Base-by-base conservation (phyloP, 2,797 vertebrate species). In the Molossus alvarezi region DNA sequence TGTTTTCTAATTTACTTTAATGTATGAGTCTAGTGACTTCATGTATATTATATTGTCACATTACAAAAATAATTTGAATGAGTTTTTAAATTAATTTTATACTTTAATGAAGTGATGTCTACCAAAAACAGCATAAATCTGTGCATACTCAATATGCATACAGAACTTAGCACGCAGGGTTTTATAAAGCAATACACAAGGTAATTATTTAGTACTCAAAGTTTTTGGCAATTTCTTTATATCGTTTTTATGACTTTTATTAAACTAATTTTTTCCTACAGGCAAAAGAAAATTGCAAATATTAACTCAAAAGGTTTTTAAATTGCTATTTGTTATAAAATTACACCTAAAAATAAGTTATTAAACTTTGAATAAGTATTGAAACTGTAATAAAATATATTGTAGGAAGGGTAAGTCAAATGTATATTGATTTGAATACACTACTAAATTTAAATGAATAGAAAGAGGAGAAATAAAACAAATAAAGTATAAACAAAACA, bases 21-120 rank as follows among this genome's bases (percentile, higher is more conserved):
- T 95, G 77, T 86, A 76, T 90, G 18, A 88, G 33, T 76, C 65
- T 86, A 92, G 18, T 75, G 33, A 95, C 18, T 95, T 89, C 0
- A 0, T 58, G 33, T 87, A 53, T 45, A 82, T 57, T 90, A 57
- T 77, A 53, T 77, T 1, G 18, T 93, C 65, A 88, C n/a, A 80
- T 87, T 95, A 77, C 2, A 57, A 88, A 81, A 94, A 77, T 4
- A 64, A 57, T 92, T 86, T 94, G 53, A 80, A 25, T 88, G 85
- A 9, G 13, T 57, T 94, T 96, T 94, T 27, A 94, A 87, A 53
- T 96, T 71, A 73, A 83, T 75, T 94, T 93, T 20, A 65, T 95
- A 96, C 27, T 81, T 95, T 84, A 94, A 88, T 95, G 85, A 92
- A 95, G 45, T 85, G 6, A 6, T 94, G 27, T 65, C 23, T 94